Evolutionary conservation across 2,113 vertebrate genomes (phyloP).

Genomic region (Brienomyrus longianalis): DNA sequence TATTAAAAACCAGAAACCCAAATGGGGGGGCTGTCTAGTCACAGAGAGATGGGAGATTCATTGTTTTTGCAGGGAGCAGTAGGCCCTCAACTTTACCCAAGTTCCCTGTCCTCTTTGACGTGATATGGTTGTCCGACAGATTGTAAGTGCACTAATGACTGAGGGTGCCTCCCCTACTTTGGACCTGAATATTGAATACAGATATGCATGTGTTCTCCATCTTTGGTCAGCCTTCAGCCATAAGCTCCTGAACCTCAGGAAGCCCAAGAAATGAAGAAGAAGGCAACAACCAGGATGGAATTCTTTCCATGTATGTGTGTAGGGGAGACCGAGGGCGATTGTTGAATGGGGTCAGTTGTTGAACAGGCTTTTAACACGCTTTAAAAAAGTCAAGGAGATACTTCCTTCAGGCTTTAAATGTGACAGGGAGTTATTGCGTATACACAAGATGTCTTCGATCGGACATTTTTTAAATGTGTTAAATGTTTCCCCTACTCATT

Average conservation of each 20-base stretch:
- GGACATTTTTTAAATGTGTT: background rate
- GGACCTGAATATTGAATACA: constrained; percentile 55
- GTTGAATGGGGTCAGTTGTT: background rate
- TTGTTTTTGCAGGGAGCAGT: constrained; percentile 17
- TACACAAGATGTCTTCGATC: background rate
- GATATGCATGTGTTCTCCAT: constrained; percentile 31
- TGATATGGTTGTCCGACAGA: constrained; percentile 36
- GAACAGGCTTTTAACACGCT: background rate
- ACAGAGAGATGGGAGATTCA: background rate
- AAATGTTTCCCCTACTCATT: background rate
- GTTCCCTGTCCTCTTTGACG: constrained; percentile 15
- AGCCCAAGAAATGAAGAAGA: background rate
- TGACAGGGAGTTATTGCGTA: background rate
- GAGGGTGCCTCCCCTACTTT: constrained; percentile 43
- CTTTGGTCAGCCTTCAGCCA: constrained; percentile 14
- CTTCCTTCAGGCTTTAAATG: background rate
- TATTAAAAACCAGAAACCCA: background rate
- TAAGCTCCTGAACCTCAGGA: constrained; percentile 19
- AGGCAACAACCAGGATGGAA: background rate
- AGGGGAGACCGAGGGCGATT: background rate
- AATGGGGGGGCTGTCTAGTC: background rate
- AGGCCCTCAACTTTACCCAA: background rate
- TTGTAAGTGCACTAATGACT: constrained; percentile 59
- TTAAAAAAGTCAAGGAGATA: background rate
- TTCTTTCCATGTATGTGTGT: background rate